Base-by-base conservation (phyloP, 2,797 vertebrate species). In the Emys orbicularis region DNA sequence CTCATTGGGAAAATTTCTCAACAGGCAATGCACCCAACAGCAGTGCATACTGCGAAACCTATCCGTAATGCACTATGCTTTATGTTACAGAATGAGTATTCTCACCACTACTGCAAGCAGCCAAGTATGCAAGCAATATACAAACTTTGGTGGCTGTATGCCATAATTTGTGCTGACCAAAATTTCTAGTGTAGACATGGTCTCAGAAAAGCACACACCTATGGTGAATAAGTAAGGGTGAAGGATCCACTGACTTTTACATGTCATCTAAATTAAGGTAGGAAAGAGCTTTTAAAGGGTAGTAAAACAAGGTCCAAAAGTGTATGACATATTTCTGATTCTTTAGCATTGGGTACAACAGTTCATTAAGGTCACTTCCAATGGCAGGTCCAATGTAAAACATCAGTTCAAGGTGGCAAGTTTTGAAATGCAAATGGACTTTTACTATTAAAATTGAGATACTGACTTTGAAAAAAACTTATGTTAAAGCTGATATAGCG, bases 301-400 rank as follows among this genome's bases (percentile, higher is more conserved):
- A 59, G 15, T 29, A 47, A 83, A 82, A 8, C 23, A 80, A 21
- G 2, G 11, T 72, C 9, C 65, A 25, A 80, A 37, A n/a, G 19
- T 19, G 19, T 19, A 23, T 34, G 31, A 83, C 9, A 0, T 6
- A 21, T 79, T 72, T 68, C n/a, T 5, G 31, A 5, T 49, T 23
- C 31, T 50, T 57, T 7, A 79, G 52, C 27, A 53, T 5, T 11
- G n/a, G 65, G 37, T 37, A 72, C 41, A 72, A 72, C 2, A 72
- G 65, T 41, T 44, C 79, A 86, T 25, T 82, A 50, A 37, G 0
- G 49, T 12, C 50, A 50, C 11, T 2, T 1, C 65, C 37, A 57
- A 49, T 44, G 12, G 15, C 74, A 77, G 11, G 44, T 47, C 12
- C 41, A 77, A 52, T 74, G 15, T 8, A 34, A 54, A 0, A 0